Evolutionary conservation across 2,888 invertebrate genomes (phyloP).

Genomic region (Chironomus riparius): DNA sequence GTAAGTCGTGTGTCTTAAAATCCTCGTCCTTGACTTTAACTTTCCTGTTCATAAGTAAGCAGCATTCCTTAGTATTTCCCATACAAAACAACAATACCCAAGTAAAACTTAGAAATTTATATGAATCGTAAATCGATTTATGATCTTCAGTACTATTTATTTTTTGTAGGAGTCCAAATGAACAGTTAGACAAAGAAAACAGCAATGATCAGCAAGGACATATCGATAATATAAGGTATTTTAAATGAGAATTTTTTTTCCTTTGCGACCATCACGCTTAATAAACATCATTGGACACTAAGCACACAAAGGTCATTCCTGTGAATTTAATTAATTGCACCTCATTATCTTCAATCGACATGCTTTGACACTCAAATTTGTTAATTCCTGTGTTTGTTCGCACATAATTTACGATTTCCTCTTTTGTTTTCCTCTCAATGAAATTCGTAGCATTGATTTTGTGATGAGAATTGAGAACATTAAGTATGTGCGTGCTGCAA

Average conservation of each 20-base stretch:
- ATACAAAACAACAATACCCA: background rate
- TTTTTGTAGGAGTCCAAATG: background rate
- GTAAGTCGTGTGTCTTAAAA: background rate
- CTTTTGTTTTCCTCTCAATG: background rate
- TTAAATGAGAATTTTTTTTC: too few relatives aligned
- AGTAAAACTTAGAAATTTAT: background rate
- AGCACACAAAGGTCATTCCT: background rate
- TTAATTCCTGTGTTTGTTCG: slow-evolving; percentile 9
- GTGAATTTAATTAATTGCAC: slow-evolving; percentile 12
- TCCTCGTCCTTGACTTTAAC: background rate
- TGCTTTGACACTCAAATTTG: slow-evolving; percentile 24
- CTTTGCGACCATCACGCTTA: slow-evolving; percentile 14
- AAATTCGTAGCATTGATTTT: background rate
- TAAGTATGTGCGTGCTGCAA: too few relatives aligned
- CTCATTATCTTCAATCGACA: slow-evolving; percentile 18
- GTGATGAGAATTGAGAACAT: too few relatives aligned
- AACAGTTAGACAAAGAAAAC: background rate
- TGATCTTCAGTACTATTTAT: background rate
- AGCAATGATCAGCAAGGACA: background rate
- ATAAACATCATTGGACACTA: background rate
- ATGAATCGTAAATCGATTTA: slow-evolving; percentile 8
- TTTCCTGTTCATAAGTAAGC: background rate
- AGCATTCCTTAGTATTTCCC: background rate
- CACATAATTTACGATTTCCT: background rate
- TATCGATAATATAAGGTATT: background rate